Conservation (phyloP, 2,888 invertebrate species). For the Deroplatys truncata region DNA sequence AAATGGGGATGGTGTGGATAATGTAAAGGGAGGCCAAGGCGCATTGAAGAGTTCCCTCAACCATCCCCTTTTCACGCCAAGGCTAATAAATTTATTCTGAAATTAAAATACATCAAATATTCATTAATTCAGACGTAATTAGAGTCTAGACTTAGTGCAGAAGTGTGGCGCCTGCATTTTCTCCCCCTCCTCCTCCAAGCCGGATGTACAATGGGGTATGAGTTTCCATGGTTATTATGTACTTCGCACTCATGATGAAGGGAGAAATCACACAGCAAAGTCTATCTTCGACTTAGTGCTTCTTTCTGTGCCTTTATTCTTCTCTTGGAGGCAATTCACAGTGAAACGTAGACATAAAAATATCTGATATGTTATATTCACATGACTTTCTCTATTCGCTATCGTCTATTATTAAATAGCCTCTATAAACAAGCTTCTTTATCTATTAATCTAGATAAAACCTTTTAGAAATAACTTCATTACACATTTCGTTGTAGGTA, state of each 20-base stretch:
- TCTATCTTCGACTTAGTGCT: not conserved
- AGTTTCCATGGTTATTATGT: not conserved
- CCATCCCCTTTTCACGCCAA: not conserved
- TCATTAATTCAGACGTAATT: constrained; percentile 20
- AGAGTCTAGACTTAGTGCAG: not conserved
- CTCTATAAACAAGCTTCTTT: too few relatives aligned
- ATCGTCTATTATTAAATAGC: too few relatives aligned
- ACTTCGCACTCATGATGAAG: not conserved
- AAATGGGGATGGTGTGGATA: not conserved
- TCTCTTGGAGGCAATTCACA: not conserved
- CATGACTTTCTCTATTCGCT: too few relatives aligned
- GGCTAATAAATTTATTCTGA: constrained; percentile 15
- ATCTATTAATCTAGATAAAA: too few relatives aligned
- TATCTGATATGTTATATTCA: too few relatives aligned
- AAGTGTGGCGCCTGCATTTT: not conserved
- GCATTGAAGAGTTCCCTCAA: not conserved
- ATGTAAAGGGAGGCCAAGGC: not conserved
- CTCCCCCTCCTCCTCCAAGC: not conserved
- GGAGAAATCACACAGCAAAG: not conserved
- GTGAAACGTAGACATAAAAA: too few relatives aligned
- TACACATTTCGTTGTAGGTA: too few relatives aligned
- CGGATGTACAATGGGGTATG: not conserved
- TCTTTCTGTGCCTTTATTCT: not conserved
- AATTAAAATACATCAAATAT: constrained; percentile 23
- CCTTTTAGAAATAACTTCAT: too few relatives aligned